Percentiles rank a stretch among this genome's conserved stretches.
phyloP scores from a whole-genome alignment of 2,113 vertebrate species.

The Psittacara wagleri region DNA sequence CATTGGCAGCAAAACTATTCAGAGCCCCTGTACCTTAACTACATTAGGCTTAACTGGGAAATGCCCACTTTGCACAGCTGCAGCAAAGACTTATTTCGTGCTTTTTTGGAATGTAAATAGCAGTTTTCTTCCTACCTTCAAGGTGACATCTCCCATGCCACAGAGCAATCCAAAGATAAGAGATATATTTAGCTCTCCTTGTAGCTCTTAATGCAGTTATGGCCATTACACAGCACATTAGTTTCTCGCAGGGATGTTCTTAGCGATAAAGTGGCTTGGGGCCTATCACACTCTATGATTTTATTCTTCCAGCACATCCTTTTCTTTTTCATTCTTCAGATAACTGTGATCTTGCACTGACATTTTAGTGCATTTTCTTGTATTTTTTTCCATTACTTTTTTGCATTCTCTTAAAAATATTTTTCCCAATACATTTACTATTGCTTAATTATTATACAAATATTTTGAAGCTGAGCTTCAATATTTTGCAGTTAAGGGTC shows the following conservation, averaged over 20 bases:
- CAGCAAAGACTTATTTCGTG: background rate
- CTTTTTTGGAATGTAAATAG: slow-evolving; percentile 10
- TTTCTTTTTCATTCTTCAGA: background rate
- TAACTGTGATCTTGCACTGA: background rate
- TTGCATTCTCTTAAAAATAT: background rate
- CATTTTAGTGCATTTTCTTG: background rate
- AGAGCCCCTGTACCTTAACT: background rate
- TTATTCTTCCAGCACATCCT: background rate
- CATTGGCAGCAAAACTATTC: background rate
- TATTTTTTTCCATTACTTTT: background rate
- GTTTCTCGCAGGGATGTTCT: slow-evolving; percentile 44
- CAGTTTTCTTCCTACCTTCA: slow-evolving; percentile 49
- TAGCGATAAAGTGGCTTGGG: slow-evolving; percentile 23
- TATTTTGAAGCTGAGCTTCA: background rate
- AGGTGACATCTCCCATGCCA: slow-evolving; percentile 55
- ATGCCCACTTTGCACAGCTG: background rate
- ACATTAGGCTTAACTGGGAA: background rate
- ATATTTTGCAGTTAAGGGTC: background rate
- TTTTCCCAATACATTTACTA: background rate
- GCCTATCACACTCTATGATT: slow-evolving; percentile 35
- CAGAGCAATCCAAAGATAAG: slow-evolving; percentile 25
- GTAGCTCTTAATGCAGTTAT: slow-evolving; percentile 18
- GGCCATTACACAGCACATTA: slow-evolving; percentile 67
- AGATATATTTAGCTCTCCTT: slow-evolving; percentile 55
- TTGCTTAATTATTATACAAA: background rate